phyloP scores from a whole-genome alignment of 2,113 vertebrate genomes.

The Pelusios castaneus region DNA sequence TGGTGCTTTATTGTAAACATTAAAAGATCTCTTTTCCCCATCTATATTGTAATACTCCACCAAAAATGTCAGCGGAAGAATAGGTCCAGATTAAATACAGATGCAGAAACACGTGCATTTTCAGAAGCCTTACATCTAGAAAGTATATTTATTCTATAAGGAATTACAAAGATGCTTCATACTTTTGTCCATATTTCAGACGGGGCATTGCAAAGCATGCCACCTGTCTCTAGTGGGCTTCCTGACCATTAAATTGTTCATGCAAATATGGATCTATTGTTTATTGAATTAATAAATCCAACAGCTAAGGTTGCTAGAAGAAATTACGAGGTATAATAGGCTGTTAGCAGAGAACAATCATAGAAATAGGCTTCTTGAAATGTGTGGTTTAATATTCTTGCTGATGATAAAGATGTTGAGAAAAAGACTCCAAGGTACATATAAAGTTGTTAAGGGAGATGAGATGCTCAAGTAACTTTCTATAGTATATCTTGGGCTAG shows the following conservation, averaged over 20 bases:
- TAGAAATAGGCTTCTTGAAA: not conserved
- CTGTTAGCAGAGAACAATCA: not conserved
- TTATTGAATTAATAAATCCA: not conserved
- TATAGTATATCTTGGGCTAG: not conserved
- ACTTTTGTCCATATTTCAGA: not conserved
- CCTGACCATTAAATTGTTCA: slow-evolving; percentile 10
- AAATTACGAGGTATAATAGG: not conserved
- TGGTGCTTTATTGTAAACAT: not conserved
- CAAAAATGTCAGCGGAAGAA: not conserved
- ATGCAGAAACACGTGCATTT: not conserved
- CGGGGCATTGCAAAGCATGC: not conserved
- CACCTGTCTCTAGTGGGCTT: not conserved
- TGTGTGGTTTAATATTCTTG: not conserved
- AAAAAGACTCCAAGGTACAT: not conserved
- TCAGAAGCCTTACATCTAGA: not conserved
- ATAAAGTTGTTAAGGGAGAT: slow-evolving; percentile 13
- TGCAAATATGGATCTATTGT: not conserved
- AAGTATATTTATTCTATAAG: not conserved
- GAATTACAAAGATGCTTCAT: not conserved
- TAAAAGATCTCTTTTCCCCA: not conserved
- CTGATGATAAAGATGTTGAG: not conserved
- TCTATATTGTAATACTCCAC: not conserved
- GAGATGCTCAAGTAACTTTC: slow-evolving; percentile 3
- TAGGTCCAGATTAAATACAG: not conserved
- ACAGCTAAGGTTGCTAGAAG: slow-evolving; percentile 29